phyloP scores from a whole-genome alignment of 2,113 vertebrate genomes.

The Psittacus erithacus region DNA sequence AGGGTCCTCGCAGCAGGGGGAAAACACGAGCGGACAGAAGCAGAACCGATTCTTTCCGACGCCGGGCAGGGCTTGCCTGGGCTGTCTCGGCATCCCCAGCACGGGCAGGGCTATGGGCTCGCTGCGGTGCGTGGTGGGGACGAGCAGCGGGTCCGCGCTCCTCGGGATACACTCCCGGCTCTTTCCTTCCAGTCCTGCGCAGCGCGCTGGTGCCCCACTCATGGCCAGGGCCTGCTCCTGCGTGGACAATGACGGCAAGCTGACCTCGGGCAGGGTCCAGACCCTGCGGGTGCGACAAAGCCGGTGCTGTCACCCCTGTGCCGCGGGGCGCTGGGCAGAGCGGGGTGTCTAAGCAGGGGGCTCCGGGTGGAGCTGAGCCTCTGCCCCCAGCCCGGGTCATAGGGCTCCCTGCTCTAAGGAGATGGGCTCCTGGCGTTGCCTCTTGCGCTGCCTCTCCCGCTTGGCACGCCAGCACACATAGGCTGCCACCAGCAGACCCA shows the following conservation, averaged over 20 bases:
- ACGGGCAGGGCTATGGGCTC: not conserved
- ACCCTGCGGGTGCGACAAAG: not conserved
- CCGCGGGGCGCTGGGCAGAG: not conserved
- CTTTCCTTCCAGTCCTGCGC: not conserved
- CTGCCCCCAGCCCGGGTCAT: conserved; percentile 62
- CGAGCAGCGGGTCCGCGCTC: not conserved
- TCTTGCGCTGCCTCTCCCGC: conserved; percentile 79
- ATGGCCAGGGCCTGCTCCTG: not conserved
- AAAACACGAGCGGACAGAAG: not conserved
- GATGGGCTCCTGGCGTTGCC: conserved; percentile 77
- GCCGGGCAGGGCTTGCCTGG: not conserved
- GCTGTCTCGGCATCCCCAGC: not conserved
- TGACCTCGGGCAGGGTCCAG: not conserved
- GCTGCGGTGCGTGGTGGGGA: not conserved
- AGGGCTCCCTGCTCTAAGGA: conserved; percentile 84
- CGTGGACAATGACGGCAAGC: not conserved
- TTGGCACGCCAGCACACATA: conserved; percentile 86
- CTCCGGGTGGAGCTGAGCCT: not conserved
- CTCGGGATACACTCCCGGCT: not conserved
- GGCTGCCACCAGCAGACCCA: conserved; percentile 82
- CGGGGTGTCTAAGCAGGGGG: not conserved
- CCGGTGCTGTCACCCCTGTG: not conserved
- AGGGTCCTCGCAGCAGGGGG: not conserved
- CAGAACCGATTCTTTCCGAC: accelerated
- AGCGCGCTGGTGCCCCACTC: not conserved